These are phyloP conservation scores for Regulus satrapa DNA, from an alignment of 2,113 vertebrate genomes.

Conservation along the genomic window DNA sequence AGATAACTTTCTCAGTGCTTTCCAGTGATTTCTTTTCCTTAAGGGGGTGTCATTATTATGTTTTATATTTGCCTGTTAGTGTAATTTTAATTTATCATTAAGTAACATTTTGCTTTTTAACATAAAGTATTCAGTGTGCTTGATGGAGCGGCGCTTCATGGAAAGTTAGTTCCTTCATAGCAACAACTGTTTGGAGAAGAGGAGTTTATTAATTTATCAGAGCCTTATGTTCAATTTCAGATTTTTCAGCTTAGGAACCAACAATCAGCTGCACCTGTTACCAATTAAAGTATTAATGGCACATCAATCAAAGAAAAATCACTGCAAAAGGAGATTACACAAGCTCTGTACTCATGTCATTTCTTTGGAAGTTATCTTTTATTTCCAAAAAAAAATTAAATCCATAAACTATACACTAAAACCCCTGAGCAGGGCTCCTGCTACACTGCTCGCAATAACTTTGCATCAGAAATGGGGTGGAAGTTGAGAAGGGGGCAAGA, in stretches of 20 bases:
- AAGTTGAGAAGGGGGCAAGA: not conserved
- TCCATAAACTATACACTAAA: slow-evolving; percentile 60
- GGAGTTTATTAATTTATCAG: slow-evolving; percentile 86
- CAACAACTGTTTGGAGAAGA: slow-evolving; percentile 82
- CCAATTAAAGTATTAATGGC: slow-evolving; percentile 85
- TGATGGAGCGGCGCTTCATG: slow-evolving; percentile 75
- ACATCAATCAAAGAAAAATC: slow-evolving; percentile 82
- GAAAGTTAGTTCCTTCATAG: slow-evolving; percentile 77
- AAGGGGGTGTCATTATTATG: slow-evolving; percentile 70
- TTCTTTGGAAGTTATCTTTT: slow-evolving; percentile 74
- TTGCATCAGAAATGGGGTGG: not conserved
- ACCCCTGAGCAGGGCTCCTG: not conserved
- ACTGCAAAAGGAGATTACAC: slow-evolving; percentile 72
- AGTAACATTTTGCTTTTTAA: slow-evolving; percentile 80
- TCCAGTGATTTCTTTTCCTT: slow-evolving; percentile 72
- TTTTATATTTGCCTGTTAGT: slow-evolving; percentile 70
- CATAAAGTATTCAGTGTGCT: slow-evolving; percentile 80
- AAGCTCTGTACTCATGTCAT: slow-evolving; percentile 68
- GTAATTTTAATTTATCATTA: slow-evolving; percentile 82
- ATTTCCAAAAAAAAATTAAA: slow-evolving; percentile 74
- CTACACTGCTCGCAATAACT: not conserved
- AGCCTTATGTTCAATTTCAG: slow-evolving; percentile 84
- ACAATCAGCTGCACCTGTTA: slow-evolving; percentile 85
- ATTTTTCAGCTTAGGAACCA: slow-evolving; percentile 78
- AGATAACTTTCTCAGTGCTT: slow-evolving; percentile 65